Conservation (phyloP, 2,113 vertebrate species). For the Neotoma lepida region DNA sequence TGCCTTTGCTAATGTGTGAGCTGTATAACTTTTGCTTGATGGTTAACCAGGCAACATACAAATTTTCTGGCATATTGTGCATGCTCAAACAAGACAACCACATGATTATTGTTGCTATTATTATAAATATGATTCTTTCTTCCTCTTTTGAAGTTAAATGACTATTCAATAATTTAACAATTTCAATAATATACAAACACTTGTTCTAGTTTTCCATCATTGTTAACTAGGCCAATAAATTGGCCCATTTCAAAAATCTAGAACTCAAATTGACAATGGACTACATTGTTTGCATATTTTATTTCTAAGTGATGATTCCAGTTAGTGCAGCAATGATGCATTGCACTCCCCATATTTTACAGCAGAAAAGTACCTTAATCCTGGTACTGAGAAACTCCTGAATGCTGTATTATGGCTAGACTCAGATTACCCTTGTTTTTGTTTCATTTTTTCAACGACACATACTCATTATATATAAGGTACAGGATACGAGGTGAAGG, state of each 20-base stretch:
- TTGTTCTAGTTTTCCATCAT: conserved; percentile 39
- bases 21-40: neutral
- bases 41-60: neutral
- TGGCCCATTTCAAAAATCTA: conserved; percentile 4
- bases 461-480: neutral
- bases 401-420: conserved; percentile 8
- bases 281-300: neutral
- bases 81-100: neutral
- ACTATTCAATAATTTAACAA: conserved; percentile 8
- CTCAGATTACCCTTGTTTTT: neutral
- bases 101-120: neutral
- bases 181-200: neutral
- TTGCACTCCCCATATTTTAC: neutral
- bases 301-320: conserved; percentile 23
- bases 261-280: neutral
- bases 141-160: conserved; percentile 15
- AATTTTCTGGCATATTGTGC: neutral
- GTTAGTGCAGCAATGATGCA: neutral
- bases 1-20: conserved; percentile 14
- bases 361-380: neutral
- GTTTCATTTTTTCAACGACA: conserved; percentile 36
- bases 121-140: neutral
- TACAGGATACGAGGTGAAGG: neutral
- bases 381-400: neutral
- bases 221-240: conserved; percentile 8